These are phyloP conservation scores for Arion vulgaris DNA, from an alignment of 1,140 invertebrate genomes.

Conservation along the genomic window DNA sequence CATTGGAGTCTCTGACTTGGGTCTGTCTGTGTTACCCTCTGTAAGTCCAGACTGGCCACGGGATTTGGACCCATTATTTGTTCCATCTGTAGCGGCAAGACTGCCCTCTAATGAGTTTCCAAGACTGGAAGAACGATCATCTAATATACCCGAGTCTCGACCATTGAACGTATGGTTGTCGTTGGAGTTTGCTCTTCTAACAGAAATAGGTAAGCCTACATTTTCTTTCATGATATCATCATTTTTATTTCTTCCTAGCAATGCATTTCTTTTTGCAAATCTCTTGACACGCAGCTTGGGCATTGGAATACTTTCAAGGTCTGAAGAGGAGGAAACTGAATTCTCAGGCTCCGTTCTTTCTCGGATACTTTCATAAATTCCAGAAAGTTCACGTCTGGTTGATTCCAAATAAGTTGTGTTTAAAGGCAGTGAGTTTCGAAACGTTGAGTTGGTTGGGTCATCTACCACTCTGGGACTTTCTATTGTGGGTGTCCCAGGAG, in stretches of 20 bases:
- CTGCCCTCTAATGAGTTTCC: slow-evolving; percentile 32
- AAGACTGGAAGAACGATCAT: slow-evolving; percentile 31
- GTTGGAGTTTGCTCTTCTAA: background rate
- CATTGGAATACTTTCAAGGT: slow-evolving; percentile 32
- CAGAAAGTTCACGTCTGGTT: slow-evolving; percentile 23
- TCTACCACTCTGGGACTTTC: background rate
- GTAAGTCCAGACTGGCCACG: background rate
- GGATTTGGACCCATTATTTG: background rate
- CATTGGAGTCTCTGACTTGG: background rate
- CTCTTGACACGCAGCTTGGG: background rate
- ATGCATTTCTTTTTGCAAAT: background rate
- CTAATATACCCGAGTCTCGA: slow-evolving; percentile 34
- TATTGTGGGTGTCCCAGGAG: background rate
- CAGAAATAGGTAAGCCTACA: background rate
- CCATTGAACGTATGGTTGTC: background rate
- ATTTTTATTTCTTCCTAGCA: background rate
- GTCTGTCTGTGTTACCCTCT: background rate
- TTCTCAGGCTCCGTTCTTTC: slow-evolving; percentile 48
- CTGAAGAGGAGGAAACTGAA: slow-evolving; percentile 33
- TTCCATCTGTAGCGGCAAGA: slow-evolving; percentile 10
- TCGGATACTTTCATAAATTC: slow-evolving; percentile 47
- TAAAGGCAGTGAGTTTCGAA: background rate
- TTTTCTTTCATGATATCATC: background rate
- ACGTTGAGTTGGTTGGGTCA: background rate
- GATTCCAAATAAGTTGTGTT: slow-evolving; percentile 33